Conservation (phyloP, 2,113 vertebrate genomes). For the Polypterus senegalus region DNA sequence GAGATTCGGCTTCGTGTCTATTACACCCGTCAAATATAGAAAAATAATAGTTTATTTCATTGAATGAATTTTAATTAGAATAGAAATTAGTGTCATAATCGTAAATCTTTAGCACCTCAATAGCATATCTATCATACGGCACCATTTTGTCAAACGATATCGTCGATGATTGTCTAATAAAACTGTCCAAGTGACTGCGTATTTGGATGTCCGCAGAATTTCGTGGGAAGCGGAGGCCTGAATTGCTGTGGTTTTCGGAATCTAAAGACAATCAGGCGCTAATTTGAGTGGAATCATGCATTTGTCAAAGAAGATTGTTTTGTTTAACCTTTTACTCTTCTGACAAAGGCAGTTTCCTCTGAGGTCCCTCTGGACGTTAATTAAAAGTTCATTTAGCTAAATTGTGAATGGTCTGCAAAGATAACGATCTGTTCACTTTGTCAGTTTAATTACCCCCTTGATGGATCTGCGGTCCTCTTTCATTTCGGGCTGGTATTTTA, state of each 20-base stretch:
- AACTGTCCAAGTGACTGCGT: too few species aligned
- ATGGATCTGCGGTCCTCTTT: constrained; percentile 40
- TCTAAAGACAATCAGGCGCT: constrained; percentile 1
- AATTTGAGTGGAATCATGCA: constrained; percentile 7
- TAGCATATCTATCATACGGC: too few species aligned
- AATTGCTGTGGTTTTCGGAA: background rate
- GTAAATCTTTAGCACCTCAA: too few species aligned
- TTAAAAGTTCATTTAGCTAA: constrained; percentile 45
- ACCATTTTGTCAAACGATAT: too few species aligned
- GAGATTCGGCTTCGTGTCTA: too few species aligned
- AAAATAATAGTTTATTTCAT: too few species aligned
- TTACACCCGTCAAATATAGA: too few species aligned
- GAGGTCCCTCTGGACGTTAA: constrained; percentile 34
- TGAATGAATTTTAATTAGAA: too few species aligned
- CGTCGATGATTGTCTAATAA: too few species aligned
- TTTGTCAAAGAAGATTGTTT: constrained; percentile 10
- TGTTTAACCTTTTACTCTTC: constrained; percentile 1
- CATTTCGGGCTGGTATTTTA: background rate
- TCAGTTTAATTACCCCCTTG: constrained; percentile 44
- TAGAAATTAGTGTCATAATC: too few species aligned
- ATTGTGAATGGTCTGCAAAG: constrained; percentile 40
- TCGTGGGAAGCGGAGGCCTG: too few species aligned
- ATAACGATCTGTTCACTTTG: constrained; percentile 41
- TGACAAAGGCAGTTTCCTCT: constrained; percentile 3
- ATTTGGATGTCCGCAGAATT: too few species aligned